A percentile compares a stretch with the other conserved stretches of the same genome.
These are phyloP conservation scores for Enteromius viviparus DNA, from an alignment of 2,797 vertebrate genomes.

Conservation along the genomic window DNA sequence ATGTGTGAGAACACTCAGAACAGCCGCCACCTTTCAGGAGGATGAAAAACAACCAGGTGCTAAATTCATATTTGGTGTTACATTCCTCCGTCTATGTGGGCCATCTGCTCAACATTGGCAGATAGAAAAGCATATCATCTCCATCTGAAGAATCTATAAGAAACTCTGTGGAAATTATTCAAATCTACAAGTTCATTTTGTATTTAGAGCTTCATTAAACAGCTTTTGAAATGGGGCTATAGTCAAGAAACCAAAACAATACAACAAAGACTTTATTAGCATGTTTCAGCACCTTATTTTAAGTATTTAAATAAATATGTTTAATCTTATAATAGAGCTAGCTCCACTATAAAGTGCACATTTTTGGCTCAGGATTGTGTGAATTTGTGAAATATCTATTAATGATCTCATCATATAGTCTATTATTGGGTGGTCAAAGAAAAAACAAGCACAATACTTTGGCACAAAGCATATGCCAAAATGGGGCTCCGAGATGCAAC, in stretches of 20 bases:
- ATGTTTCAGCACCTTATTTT: slow-evolving; percentile 6
- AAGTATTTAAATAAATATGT: neutral
- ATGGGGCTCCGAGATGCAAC: slow-evolving; percentile 42
- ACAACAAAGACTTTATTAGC: slow-evolving; percentile 15
- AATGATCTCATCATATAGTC: slow-evolving; percentile 29
- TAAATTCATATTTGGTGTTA: slow-evolving; percentile 76
- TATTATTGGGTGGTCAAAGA: slow-evolving; percentile 15
- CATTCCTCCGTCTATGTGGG: slow-evolving; percentile 68
- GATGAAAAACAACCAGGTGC: slow-evolving; percentile 70
- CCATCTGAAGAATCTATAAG: slow-evolving; percentile 17
- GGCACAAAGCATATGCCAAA: slow-evolving; percentile 64
- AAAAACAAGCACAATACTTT: slow-evolving; percentile 24
- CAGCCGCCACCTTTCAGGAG: slow-evolving; percentile 58
- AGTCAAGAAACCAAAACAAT: slow-evolving; percentile 22
- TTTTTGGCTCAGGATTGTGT: neutral
- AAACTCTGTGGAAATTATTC: neutral
- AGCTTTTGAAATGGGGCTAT: neutral
- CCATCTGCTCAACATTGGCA: slow-evolving; percentile 74
- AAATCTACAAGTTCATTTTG: neutral
- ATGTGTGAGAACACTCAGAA: slow-evolving; percentile 71
- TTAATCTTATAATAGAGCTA: neutral
- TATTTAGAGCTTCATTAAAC: neutral
- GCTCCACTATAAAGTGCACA: neutral
- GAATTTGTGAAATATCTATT: neutral
- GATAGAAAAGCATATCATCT: slow-evolving; percentile 63